Evolutionary conservation across 2,888 invertebrate species (phyloP), one percentile per base, ranked within the genome.

Genomic region (Eupsilia transversa): DNA sequence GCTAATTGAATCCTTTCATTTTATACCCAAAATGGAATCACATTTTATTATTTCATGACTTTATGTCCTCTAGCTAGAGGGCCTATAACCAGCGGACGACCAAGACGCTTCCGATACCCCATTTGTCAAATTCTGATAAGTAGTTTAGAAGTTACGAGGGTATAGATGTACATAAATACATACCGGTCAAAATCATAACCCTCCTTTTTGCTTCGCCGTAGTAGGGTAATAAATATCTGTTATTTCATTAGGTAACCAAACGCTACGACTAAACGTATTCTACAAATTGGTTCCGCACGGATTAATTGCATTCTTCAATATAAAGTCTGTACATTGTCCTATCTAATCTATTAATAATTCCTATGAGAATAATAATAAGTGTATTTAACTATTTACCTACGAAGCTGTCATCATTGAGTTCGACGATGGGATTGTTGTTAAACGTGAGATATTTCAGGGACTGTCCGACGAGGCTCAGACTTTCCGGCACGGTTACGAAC

Each of bases 371-470:
- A 35, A 35, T 33, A 49, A 43, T 27, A 46, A 33, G 49, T 52
- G 73, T 46, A 46, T 72, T 23, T 20, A 46, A 27, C 46, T 74
- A 69, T 72, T 93, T 93, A 97, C 97, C 97, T 77, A 97, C 89
- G 83, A 98, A 97, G 79, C 97, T 97, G 83, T 96, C 95, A 82
- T 97, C 97, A 60, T 95, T 96, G 4, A 98, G 92, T 83, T 97
- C 96, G 30, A 95, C 91, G 61, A 98, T 96, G 0, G 96, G 96
- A 91, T 98, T 98, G 77, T 96, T 94, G 82, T 97, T 97, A 86
- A 98, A 94, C 54, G 97, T 97, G 30, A 98, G 94, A 72, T 95
- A 96, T 87, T 97, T 94, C 77, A 98, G 92, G 9, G 96, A 96
- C 65, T 91, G 91, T n/a, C 97, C 97, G 43, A 97, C 91, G 70